Conservation (phyloP, 2,888 invertebrate species). For the Ectemnius continuus region DNA sequence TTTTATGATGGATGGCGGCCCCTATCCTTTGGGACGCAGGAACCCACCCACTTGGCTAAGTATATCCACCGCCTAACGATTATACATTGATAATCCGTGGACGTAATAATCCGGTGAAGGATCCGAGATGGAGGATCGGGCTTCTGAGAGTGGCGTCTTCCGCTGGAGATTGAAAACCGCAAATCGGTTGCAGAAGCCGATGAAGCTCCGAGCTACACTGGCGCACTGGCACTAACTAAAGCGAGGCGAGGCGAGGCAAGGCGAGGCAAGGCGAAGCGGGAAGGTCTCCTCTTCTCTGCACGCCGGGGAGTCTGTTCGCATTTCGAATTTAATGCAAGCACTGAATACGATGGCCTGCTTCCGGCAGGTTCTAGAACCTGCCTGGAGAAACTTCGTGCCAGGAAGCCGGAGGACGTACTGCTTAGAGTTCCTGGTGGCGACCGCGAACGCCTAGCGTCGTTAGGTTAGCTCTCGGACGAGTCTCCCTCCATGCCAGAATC, state of each 20-base stretch:
- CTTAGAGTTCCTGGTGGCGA: conserved; percentile 62
- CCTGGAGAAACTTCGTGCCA: conserved; percentile 20
- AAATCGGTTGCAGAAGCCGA: conserved; percentile 10
- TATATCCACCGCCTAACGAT: no score
- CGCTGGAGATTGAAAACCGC: neutral
- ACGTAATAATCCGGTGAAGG: no score
- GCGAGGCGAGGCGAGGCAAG: no score
- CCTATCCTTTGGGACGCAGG: no score
- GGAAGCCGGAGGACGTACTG: conserved; percentile 57
- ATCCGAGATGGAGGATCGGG: no score
- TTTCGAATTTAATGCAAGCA: conserved; percentile 53
- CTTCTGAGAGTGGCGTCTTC: neutral
- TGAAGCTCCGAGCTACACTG: no score
- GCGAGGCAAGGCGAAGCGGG: no score
- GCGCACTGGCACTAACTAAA: no score
- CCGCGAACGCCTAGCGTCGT: conserved; percentile 41
- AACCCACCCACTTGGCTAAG: no score
- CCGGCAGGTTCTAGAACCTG: conserved; percentile 6
- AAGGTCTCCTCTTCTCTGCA: no score
- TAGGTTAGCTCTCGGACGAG: conserved; percentile 45
- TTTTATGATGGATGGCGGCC: no score
- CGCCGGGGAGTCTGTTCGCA: conserved; percentile 4
- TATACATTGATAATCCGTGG: no score
- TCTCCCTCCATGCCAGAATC: conserved; percentile 64
- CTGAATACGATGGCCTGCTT: conserved; percentile 64